phyloP scores from a whole-genome alignment of 2,797 vertebrate species.

The Lutjanus argentimaculatus region DNA sequence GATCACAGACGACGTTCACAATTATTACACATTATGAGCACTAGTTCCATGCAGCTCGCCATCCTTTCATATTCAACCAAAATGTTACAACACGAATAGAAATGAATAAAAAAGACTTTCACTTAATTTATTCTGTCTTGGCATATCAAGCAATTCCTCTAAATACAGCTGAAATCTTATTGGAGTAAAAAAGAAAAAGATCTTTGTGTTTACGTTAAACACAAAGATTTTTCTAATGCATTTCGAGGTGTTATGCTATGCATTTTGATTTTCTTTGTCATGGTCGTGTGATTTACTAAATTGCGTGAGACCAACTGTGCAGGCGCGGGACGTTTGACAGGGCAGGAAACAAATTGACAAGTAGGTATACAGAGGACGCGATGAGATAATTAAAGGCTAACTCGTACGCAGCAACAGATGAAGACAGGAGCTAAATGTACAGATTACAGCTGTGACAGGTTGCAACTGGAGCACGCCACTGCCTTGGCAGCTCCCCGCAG shows the following conservation, averaged over 20 bases:
- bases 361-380: not conserved
- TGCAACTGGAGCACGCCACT: constrained; percentile 2
- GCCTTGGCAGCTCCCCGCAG: constrained; percentile 12
- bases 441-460: not conserved
- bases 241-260: not conserved
- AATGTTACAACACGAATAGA: too few species aligned
- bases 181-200: not conserved
- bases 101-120: too few species aligned
- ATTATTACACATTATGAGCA: too few species aligned
- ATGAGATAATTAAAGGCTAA: not conserved
- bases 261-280: not conserved
- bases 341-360: not conserved
- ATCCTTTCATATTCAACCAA: too few species aligned
- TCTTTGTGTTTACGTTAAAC: not conserved
- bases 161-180: not conserved
- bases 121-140: not conserved
- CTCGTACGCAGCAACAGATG: not conserved
- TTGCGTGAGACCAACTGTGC: not conserved
- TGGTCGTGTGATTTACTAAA: not conserved
- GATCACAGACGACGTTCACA: too few species aligned
- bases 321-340: not conserved
- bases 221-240: not conserved
- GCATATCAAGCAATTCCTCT: not conserved
- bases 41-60: too few species aligned
- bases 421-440: not conserved